These are phyloP conservation scores for Charanyca ferruginea DNA, from an alignment of 2,888 invertebrate genomes.

Conservation along the genomic window DNA sequence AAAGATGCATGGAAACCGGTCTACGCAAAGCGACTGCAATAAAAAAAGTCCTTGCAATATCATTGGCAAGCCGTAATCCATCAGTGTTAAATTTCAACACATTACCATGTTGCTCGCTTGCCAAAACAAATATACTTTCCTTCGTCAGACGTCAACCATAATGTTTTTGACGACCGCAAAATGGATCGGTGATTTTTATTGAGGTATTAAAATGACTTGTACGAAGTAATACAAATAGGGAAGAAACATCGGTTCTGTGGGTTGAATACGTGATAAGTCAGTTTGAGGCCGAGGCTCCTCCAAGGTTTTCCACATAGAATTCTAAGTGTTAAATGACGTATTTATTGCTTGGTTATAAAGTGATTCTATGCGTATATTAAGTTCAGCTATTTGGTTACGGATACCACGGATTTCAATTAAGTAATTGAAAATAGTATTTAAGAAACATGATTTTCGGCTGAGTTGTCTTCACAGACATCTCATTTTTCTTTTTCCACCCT, in stretches of 20 bases:
- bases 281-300: constrained; percentile 57
- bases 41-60: constrained; percentile 54
- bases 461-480: constrained; percentile 4
- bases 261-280: constrained; percentile 59
- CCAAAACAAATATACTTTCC: constrained; percentile 72
- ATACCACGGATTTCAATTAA: no score
- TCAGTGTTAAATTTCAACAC: constrained; percentile 69
- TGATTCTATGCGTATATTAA: constrained; percentile 32
- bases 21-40: constrained; percentile 16
- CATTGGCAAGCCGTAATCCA: constrained; percentile 49
- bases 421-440: not conserved
- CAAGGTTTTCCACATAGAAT: constrained; percentile 58
- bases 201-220: constrained; percentile 59
- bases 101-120: constrained; percentile 69
- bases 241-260: constrained; percentile 48
- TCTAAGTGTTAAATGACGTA: constrained; percentile 49
- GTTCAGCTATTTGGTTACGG: constrained; percentile 2
- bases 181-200: constrained; percentile 56
- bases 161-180: constrained; percentile 61
- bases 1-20: constrained; percentile 37
- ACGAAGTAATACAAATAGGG: constrained; percentile 49
- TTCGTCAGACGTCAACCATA: constrained; percentile 64
- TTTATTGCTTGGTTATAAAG: constrained; percentile 40
- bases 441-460: not conserved
- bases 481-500: not conserved